Conservation (phyloP, 1,140 invertebrate genomes). For the Trichonephila inaurata region DNA sequence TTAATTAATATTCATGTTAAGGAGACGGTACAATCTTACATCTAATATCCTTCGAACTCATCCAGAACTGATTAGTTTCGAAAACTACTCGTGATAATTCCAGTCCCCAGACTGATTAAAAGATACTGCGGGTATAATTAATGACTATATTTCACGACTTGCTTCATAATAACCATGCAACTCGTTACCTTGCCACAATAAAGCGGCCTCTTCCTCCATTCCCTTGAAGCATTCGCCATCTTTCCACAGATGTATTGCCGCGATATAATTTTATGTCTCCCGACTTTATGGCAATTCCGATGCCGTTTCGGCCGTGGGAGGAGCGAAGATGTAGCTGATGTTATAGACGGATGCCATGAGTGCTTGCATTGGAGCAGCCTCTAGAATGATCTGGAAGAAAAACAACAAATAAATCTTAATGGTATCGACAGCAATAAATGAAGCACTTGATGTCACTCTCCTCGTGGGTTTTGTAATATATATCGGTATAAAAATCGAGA, state of each 20-base stretch:
- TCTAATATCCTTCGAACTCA: background rate
- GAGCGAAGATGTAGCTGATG: slow-evolving; percentile 68
- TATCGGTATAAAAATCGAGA: background rate
- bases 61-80: background rate
- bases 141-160: background rate
- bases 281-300: slow-evolving; percentile 40
- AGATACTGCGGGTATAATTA: background rate
- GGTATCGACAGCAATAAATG: background rate
- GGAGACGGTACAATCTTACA: background rate
- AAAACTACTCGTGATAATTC: background rate
- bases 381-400: slow-evolving; percentile 68
- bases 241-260: background rate
- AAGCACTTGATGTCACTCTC: background rate
- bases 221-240: background rate
- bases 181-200: slow-evolving; percentile 38
- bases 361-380: slow-evolving; percentile 67
- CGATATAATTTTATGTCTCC: slow-evolving; percentile 55
- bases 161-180: background rate
- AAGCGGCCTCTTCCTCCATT: background rate
- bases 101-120: background rate
- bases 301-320: slow-evolving; percentile 21
- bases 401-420: background rate
- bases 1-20: too few species aligned
- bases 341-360: slow-evolving; percentile 72
- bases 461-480: background rate